Percentiles rank a stretch among this genome's conserved stretches.
These are phyloP conservation scores for Drosophila longiperda DNA, from an alignment of 2,888 invertebrate species.

Conservation along the genomic window DNA sequence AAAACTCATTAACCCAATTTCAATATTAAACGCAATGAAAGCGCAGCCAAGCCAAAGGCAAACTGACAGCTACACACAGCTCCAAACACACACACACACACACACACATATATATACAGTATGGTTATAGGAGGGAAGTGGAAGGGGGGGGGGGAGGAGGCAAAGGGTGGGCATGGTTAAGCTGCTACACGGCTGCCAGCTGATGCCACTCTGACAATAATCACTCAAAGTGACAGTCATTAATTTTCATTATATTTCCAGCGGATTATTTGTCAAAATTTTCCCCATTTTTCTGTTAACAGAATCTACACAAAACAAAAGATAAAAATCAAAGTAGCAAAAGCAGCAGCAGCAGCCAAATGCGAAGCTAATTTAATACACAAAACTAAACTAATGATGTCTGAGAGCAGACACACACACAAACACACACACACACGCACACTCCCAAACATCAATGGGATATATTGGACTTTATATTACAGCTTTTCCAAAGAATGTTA, in stretches of 20 bases:
- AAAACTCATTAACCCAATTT: slow-evolving; percentile 78
- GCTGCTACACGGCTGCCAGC: slow-evolving; percentile 1
- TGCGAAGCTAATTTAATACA: slow-evolving; percentile 15
- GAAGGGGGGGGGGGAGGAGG: not conserved
- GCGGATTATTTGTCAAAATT: slow-evolving; percentile 52
- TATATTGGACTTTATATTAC: not conserved
- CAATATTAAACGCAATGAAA: slow-evolving; percentile 68
- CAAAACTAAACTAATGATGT: slow-evolving; percentile 35
- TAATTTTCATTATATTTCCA: slow-evolving; percentile 59
- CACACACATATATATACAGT: slow-evolving; percentile 15
- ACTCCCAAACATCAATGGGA: not conserved
- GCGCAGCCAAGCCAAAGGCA: slow-evolving; percentile 55
- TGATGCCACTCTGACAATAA: slow-evolving; percentile 37
- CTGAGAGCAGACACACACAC: slow-evolving; percentile 1
- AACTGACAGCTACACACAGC: slow-evolving; percentile 14
- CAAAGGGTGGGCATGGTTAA: not conserved
- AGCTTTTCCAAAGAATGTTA: not conserved
- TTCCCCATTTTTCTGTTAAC: not conserved
- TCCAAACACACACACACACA: slow-evolving; percentile 2
- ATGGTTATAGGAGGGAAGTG: not conserved
- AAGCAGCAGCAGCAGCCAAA: not conserved
- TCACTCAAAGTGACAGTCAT: slow-evolving; percentile 59
- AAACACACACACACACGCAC: not conserved
- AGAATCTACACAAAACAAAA: not conserved
- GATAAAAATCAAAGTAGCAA: not conserved